Evolutionary conservation across 2,888 invertebrate species (phyloP), one percentile per base, ranked within the genome.

Genomic region (Idaea aversata): DNA sequence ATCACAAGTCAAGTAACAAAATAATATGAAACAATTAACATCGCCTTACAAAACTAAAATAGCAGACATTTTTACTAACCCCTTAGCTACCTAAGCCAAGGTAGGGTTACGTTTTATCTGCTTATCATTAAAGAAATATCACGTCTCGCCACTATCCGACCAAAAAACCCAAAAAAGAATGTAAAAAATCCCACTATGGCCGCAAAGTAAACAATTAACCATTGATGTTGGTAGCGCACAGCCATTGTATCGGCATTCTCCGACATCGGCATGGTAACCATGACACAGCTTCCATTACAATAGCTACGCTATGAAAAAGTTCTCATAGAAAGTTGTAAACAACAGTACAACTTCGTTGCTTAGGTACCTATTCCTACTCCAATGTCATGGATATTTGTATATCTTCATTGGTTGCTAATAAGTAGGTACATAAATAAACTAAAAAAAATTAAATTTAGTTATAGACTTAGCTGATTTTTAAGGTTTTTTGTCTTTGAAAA

Each of bases 281-380:
- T 66, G 66, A 63, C 66, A 61, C 47, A 59, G 34, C 70, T 62
- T 71, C 25, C 69, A 67, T 67, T 77, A 87, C 87, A 88, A 87
- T 87, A 74, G 77, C 47, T 47, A 47, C 47, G 47, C 47, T 47
- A 47, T 63, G 71, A 76, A 73, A 72, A 74, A 75, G 79, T 87
- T 88, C 88, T 82, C 88, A 88, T 88, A 84, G 88, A 88, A 87
- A 90, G 86, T 88, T 84, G 84, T 87, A 85, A 88, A 87, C 86
- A 86, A 47, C 47, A 13, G 47, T 36, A 35, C 58, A 36, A 61
- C 57, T 66, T 60, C 38, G 47, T 47, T 47, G 47, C 47, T 47
- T 47, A 47, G 47, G 47, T 47, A 38, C 6, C 5, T 36, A 36
- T 47, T 7, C 13, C 13, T 47, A 47, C 10, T 47, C 47, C 47